Conservation (phyloP, 2,888 invertebrate genomes). For the Shargacucullia verbasci region DNA sequence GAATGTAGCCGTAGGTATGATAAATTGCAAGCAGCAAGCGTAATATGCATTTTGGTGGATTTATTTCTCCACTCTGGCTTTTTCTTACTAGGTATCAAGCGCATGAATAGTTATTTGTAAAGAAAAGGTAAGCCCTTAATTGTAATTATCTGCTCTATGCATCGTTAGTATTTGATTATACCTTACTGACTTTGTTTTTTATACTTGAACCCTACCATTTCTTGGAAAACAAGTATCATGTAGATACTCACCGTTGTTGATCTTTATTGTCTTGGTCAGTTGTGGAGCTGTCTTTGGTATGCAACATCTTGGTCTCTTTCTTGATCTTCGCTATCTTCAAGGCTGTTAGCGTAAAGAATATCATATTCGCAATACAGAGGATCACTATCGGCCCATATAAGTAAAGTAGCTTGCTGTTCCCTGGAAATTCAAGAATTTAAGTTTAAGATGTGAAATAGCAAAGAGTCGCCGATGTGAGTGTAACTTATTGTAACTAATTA, state of each 20-base stretch:
- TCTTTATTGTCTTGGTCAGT: slow-evolving; percentile 77
- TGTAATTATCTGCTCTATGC: no score
- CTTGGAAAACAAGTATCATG: not conserved
- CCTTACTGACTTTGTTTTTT: not conserved
- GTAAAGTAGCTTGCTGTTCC: slow-evolving; percentile 75
- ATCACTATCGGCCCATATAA: slow-evolving; percentile 79
- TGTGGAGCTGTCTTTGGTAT: slow-evolving; percentile 76
- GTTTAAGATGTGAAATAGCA: no score
- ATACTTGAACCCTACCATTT: not conserved
- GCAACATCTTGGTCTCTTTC: slow-evolving; percentile 75
- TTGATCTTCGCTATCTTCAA: slow-evolving; percentile 78
- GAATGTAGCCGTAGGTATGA: no score
- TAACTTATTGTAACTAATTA: no score
- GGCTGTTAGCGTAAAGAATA: slow-evolving; percentile 79
- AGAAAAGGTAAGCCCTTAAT: no score
- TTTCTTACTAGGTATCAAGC: no score
- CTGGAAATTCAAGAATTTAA: slow-evolving; percentile 62
- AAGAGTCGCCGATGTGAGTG: not conserved
- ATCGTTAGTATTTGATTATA: no score
- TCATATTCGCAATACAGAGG: slow-evolving; percentile 76
- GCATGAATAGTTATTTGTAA: no score
- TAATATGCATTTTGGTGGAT: no score
- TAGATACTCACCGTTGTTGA: slow-evolving; percentile 72
- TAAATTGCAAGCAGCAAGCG: no score
- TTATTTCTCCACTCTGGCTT: no score